phyloP scores from a whole-genome alignment of 2,888 invertebrate genomes.

The Chalcosyrphus nemorum region DNA sequence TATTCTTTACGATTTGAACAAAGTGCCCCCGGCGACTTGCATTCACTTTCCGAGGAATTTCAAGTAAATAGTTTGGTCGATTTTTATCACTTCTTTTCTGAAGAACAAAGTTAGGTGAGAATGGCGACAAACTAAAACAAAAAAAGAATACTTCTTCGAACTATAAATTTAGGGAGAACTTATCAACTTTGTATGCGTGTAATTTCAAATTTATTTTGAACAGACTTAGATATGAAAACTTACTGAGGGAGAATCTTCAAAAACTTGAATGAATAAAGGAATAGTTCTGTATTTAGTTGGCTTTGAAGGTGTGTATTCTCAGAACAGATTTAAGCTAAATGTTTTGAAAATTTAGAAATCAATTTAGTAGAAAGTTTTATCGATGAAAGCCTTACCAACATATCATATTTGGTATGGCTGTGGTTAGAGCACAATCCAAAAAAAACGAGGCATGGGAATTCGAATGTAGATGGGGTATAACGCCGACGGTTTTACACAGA shows the following conservation, averaged over 20 bases:
- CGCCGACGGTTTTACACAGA: too few relatives aligned
- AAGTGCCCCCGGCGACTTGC: neutral
- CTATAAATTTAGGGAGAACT: too few relatives aligned
- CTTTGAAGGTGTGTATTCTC: neutral
- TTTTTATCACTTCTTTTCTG: neutral
- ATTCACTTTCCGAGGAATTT: neutral
- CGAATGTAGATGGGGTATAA: too few relatives aligned
- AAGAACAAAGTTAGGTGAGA: neutral
- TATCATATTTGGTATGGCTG: neutral
- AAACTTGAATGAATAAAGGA: neutral
- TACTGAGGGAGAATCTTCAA: neutral
- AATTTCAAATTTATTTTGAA: neutral
- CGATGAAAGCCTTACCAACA: neutral
- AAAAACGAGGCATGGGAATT: too few relatives aligned
- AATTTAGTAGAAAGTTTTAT: neutral
- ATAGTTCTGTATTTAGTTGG: neutral
- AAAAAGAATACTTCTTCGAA: neutral
- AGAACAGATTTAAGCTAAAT: neutral
- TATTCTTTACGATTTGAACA: neutral
- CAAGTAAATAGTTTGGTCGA: neutral
- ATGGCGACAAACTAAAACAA: neutral
- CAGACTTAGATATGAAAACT: neutral
- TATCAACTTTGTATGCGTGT: neutral
- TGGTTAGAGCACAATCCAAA: neutral
- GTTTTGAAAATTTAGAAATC: neutral